Conservation (phyloP, 2,113 vertebrate genomes). For the Protobothrops mucrosquamatus region DNA sequence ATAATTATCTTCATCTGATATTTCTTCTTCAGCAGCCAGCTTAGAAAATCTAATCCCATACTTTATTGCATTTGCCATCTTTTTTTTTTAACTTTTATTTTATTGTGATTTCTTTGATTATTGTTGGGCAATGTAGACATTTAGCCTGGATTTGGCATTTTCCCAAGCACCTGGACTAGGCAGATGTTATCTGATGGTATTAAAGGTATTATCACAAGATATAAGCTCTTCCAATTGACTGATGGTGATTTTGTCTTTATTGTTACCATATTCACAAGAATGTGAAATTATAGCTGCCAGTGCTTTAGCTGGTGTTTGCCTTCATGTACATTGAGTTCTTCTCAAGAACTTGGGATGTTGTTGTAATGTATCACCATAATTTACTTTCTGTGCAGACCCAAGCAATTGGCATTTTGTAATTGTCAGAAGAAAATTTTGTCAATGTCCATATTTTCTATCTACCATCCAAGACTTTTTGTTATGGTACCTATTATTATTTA, state of each 20-base stretch:
- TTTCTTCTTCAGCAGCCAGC: background rate
- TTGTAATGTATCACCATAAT: background rate
- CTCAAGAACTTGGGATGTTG: background rate
- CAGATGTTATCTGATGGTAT: background rate
- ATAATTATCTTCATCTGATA: background rate
- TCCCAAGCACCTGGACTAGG: background rate
- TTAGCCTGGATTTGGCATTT: background rate
- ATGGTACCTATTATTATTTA: background rate
- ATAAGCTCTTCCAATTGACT: background rate
- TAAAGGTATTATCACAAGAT: background rate
- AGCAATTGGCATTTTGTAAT: background rate
- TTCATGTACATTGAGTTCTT: background rate
- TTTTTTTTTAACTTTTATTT: background rate
- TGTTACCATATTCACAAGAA: background rate
- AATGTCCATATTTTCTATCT: background rate
- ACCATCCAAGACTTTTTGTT: background rate
- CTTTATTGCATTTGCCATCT: background rate
- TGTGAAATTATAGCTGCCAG: background rate
- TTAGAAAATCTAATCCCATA: background rate
- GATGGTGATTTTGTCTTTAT: background rate
- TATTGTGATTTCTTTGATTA: background rate
- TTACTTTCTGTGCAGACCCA: background rate
- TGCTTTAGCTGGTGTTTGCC: background rate
- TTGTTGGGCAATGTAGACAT: background rate
- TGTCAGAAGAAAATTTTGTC: background rate